These are phyloP conservation scores for Amphipoea oculea DNA, from an alignment of 2,888 invertebrate species.

Conservation along the genomic window DNA sequence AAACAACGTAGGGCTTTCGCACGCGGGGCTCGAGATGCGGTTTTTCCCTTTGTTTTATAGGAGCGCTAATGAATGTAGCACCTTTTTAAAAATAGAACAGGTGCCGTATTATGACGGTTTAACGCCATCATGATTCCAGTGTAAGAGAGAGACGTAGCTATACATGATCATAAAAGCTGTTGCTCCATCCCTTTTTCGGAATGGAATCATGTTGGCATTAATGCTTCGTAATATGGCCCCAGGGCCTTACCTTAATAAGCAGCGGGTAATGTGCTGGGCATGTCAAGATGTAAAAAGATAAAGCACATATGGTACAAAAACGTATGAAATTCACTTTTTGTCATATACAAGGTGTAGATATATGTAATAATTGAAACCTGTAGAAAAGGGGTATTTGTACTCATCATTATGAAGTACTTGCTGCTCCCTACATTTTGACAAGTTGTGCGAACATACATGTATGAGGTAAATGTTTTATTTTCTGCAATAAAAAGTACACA, in stretches of 20 bases:
- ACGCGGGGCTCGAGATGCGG: not conserved
- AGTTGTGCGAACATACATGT: not conserved
- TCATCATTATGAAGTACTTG: not conserved
- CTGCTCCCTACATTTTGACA: not conserved
- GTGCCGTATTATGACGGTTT: not conserved
- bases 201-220: not conserved
- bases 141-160: not conserved
- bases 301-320: not conserved
- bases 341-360: not conserved
- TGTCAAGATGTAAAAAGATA: not conserved
- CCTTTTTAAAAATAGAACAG: not conserved
- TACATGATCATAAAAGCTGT: not conserved
- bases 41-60: not conserved
- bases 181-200: not conserved
- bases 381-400: not conserved
- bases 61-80: not conserved
- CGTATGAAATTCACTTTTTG: not conserved
- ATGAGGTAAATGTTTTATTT: not conserved
- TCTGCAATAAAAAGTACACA: too few species aligned
- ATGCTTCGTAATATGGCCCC: not conserved
- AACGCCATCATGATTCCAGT: not conserved
- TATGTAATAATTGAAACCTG: not conserved
- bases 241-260: not conserved
- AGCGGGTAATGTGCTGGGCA: not conserved
- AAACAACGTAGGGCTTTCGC: conserved; percentile 30